Evolutionary conservation across 2,113 vertebrate genomes (phyloP).

Genomic region (Jacana jacana): DNA sequence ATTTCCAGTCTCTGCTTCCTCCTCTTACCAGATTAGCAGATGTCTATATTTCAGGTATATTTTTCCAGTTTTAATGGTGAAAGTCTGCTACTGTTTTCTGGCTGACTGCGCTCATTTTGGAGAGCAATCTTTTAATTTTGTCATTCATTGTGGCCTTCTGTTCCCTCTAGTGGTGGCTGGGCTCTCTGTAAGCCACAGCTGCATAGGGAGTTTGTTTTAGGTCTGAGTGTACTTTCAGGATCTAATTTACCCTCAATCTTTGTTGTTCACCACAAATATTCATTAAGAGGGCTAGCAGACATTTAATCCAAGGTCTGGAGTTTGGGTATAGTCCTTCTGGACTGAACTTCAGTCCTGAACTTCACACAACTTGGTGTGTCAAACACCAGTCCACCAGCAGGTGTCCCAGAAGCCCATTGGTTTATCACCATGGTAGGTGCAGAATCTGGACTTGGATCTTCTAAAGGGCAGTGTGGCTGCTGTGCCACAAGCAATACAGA

Average conservation of each 20-base stretch:
- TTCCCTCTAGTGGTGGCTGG: conserved; percentile 56
- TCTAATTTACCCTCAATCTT: not conserved
- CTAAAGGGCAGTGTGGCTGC: not conserved
- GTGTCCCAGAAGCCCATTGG: conserved; percentile 20
- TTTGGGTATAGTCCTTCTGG: not conserved
- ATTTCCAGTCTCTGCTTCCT: not conserved
- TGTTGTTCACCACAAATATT: not conserved
- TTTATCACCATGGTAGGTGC: not conserved
- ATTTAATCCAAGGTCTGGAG: not conserved
- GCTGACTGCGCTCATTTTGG: not conserved
- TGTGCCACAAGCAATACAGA: not conserved
- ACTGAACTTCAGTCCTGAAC: not conserved
- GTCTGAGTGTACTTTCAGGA: not conserved
- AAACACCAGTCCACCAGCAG: not conserved
- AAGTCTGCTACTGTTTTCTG: not conserved
- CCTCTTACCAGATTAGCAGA: not conserved
- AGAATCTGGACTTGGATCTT: not conserved
- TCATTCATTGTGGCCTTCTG: conserved; percentile 38
- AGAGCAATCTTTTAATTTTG: not conserved
- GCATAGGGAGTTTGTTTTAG: not conserved
- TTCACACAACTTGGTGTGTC: not conserved
- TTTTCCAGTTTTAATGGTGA: not conserved
- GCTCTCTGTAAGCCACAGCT: not conserved
- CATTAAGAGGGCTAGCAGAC: not conserved
- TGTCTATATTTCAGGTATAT: not conserved